Evolutionary conservation across 2,797 vertebrate species (phyloP).

Genomic region (Hoplostethus mediterraneus): DNA sequence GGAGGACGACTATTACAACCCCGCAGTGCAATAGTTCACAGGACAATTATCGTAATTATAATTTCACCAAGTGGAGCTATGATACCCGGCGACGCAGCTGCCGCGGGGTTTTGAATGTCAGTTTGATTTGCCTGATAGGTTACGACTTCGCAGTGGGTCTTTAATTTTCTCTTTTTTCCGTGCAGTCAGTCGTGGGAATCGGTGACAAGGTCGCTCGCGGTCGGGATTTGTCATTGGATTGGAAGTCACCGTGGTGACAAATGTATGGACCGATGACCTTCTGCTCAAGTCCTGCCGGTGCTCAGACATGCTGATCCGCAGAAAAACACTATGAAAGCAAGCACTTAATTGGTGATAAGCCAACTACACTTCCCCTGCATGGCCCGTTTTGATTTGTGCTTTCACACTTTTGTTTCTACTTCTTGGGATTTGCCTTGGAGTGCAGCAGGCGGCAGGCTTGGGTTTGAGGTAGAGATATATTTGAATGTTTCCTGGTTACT

Average conservation of each 20-base stretch:
- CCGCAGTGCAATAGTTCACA: constrained; percentile 66
- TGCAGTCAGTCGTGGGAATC: constrained; percentile 30
- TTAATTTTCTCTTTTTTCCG: constrained; percentile 47
- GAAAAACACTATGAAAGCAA: neutral
- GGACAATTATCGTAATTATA: constrained; percentile 79
- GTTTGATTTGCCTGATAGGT: constrained; percentile 52
- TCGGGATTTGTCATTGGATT: constrained; percentile 14
- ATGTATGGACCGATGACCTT: constrained; percentile 25
- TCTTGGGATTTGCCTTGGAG: too few species aligned
- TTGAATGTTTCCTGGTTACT: too few species aligned
- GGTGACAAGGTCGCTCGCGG: constrained; percentile 14
- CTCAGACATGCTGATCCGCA: neutral
- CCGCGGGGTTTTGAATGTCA: constrained; percentile 67
- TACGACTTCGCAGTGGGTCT: constrained; percentile 64
- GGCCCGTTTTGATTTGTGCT: too few species aligned
- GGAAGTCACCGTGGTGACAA: constrained; percentile 39
- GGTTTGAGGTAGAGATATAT: too few species aligned
- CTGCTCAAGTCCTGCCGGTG: neutral
- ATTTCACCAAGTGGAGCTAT: constrained; percentile 67
- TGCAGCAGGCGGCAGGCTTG: too few species aligned
- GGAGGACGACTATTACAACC: constrained; percentile 61
- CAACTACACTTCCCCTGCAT: too few species aligned
- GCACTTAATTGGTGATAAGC: too few species aligned
- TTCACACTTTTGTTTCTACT: too few species aligned
- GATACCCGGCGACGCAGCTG: constrained; percentile 65